Conservation (phyloP, 2,888 invertebrate genomes). For the Pseudanteris insignis region DNA sequence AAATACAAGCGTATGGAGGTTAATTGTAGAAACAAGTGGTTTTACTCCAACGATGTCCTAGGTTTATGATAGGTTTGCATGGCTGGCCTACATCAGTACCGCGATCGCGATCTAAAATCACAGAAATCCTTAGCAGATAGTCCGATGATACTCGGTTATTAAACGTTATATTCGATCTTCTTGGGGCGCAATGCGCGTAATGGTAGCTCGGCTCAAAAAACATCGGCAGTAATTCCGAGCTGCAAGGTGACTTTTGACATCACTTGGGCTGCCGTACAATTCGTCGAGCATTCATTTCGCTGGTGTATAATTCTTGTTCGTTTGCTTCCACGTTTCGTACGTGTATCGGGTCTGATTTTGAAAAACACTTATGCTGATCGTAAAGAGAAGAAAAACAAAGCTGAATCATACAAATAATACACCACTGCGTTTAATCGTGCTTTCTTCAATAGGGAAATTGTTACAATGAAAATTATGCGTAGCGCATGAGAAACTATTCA, state of each 20-base stretch:
- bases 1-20: conserved; percentile 12
- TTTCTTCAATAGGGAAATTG: conserved; percentile 27
- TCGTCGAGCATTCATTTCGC: conserved; percentile 32
- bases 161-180: conserved; percentile 34
- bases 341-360: conserved; percentile 49
- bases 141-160: conserved; percentile 57
- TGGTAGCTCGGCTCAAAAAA: conserved; percentile 22
- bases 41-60: conserved; percentile 52
- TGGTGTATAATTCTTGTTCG: conserved; percentile 47
- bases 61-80: conserved; percentile 65
- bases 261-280: conserved; percentile 23
- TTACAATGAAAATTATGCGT: conserved; percentile 17
- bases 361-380: conserved; percentile 48
- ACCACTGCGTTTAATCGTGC: conserved; percentile 22
- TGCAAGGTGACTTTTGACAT: conserved; percentile 41
- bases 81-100: conserved; percentile 61
- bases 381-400: conserved; percentile 28
- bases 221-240: conserved; percentile 29
- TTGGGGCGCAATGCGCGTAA: conserved; percentile 29
- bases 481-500: conserved; percentile 26
- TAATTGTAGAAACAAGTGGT: conserved; percentile 16
- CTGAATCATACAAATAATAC: conserved; percentile 30
- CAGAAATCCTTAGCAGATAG: conserved; percentile 56
- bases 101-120: conserved; percentile 61
- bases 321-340: conserved; percentile 47